Percentiles rank a stretch among this genome's conserved stretches.
phyloP scores from a whole-genome alignment of 1,140 invertebrate species.

The Pteromalus puparum region DNA sequence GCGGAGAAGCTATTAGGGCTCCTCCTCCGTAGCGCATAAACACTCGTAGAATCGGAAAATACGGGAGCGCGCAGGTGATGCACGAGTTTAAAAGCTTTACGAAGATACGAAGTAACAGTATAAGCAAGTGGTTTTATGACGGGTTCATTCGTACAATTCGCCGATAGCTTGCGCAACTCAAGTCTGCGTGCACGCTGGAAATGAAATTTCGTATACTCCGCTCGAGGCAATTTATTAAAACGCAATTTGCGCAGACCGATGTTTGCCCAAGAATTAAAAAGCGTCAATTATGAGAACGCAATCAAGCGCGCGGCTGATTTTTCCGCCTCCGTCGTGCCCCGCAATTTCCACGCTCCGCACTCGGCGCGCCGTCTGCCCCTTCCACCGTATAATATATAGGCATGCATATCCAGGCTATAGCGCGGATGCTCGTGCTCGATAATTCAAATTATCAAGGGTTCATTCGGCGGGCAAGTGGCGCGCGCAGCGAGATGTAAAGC shows the following conservation, averaged over 20 bases:
- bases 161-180: background rate
- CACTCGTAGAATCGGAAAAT: background rate
- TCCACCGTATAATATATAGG: background rate
- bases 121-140: background rate
- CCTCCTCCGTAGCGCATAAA: background rate
- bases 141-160: background rate
- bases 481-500: background rate
- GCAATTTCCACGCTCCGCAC: background rate
- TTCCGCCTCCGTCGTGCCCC: background rate
- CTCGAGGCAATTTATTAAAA: background rate
- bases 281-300: background rate
- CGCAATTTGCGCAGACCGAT: background rate
- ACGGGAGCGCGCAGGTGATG: background rate
- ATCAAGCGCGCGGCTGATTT: background rate
- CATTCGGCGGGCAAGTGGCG: constrained; percentile 12
- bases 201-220: background rate
- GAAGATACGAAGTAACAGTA: background rate
- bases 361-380: too few relatives aligned
- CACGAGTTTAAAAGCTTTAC: background rate
- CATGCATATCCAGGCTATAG: background rate
- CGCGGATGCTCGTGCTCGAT: background rate
- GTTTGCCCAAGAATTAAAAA: background rate
- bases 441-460: constrained; percentile 31
- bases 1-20: too few relatives aligned
- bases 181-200: background rate